Evolutionary conservation across 2,113 vertebrate species (phyloP).

Genomic region (Lonchura striata): DNA sequence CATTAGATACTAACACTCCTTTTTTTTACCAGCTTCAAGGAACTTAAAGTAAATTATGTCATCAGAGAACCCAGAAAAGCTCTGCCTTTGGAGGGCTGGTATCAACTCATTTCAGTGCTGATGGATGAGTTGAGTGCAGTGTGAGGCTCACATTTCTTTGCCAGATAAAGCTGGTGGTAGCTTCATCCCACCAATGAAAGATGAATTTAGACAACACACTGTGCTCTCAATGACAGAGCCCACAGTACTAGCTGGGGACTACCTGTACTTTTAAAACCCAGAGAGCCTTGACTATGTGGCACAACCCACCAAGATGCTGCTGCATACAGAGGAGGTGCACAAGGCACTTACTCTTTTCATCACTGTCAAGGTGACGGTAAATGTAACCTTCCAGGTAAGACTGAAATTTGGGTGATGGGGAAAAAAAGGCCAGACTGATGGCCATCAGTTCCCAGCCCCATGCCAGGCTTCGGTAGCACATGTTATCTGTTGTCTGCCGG

Average conservation of each 20-base stretch:
- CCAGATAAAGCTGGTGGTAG: neutral
- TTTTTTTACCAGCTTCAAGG: neutral
- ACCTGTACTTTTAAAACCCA: neutral
- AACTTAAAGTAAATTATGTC: neutral
- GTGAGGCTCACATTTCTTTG: neutral
- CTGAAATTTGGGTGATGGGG: constrained; percentile 89
- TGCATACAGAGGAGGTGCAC: neutral
- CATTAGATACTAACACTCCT: neutral
- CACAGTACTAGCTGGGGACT: neutral
- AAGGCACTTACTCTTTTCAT: constrained; percentile 85
- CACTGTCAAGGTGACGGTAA: constrained; percentile 86
- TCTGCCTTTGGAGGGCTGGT: rapidly evolving
- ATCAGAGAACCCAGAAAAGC: neutral
- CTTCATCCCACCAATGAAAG: neutral
- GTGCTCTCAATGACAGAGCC: neutral
- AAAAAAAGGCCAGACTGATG: constrained; percentile 88
- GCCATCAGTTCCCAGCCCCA: constrained; percentile 91
- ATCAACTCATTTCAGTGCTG: neutral
- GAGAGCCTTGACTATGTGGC: neutral
- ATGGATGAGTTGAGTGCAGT: neutral
- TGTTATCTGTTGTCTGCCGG: constrained; percentile 88
- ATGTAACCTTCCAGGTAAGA: constrained; percentile 92
- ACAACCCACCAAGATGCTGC: neutral
- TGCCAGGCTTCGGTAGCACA: constrained; percentile 79
- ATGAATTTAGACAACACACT: neutral